Percentiles rank a stretch among this genome's conserved stretches.
Conservation (phyloP, 2,888 invertebrate species). For the Caenorhabditis imperialis region DNA sequence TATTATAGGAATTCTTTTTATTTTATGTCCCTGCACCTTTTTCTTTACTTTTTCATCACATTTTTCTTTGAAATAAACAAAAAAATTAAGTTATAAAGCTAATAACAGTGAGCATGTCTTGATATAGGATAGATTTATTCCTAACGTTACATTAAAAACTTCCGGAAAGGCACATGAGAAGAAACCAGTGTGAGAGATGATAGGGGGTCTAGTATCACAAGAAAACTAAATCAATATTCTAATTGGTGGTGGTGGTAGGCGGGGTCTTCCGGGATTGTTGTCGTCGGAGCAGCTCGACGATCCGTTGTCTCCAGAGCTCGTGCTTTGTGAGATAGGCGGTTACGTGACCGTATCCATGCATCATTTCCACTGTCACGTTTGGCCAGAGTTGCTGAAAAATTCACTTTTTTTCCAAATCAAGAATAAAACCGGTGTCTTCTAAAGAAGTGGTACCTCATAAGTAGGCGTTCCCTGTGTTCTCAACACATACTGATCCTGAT, state of each 20-base stretch:
- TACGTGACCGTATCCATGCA: constrained; percentile 70
- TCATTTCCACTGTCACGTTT: constrained; percentile 61
- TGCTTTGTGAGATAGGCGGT: constrained; percentile 58
- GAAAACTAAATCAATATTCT: constrained; percentile 2
- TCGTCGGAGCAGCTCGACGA: constrained; percentile 37
- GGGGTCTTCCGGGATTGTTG: neutral
- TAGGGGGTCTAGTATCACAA: constrained; percentile 22
- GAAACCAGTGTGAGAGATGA: constrained; percentile 6
- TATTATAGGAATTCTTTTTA: constrained; percentile 33
- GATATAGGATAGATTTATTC: constrained; percentile 28
- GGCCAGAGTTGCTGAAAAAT: constrained; percentile 67
- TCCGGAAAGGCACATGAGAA: constrained; percentile 10
- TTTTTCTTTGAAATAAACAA: constrained; percentile 22
- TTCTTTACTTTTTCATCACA: constrained; percentile 8
- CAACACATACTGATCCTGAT: constrained; percentile 70
- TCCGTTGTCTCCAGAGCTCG: constrained; percentile 59
- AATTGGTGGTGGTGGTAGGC: neutral
- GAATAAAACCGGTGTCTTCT: neutral
- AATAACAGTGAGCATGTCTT: neutral
- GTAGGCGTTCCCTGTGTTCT: constrained; percentile 50
- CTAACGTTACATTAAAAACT: constrained; percentile 2
- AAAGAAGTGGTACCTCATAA: constrained; percentile 38
- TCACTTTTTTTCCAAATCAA: neutral
- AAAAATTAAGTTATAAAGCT: constrained; percentile 10
- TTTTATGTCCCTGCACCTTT: constrained; percentile 7